These are phyloP conservation scores for Hesperia comma DNA, from an alignment of 2,888 invertebrate genomes.

Conservation along the genomic window DNA sequence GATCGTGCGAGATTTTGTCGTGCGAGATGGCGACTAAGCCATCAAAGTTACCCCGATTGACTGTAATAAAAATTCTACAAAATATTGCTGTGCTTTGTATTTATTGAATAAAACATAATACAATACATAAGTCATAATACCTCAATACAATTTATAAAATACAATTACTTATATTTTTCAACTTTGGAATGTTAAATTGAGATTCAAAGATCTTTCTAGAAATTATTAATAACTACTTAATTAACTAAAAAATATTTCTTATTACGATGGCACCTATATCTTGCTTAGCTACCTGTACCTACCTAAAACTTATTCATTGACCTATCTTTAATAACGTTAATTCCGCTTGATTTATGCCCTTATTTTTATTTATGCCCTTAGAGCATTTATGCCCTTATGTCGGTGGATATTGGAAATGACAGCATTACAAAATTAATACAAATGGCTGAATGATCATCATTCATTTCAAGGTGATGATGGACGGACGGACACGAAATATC, in stretches of 20 bases:
- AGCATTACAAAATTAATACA: slow-evolving; percentile 45
- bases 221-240: too few relatives aligned
- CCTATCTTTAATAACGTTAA: slow-evolving; percentile 3
- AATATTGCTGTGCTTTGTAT: not conserved
- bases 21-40: too few relatives aligned
- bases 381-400: not conserved
- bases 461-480: slow-evolving; percentile 59
- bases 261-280: not conserved
- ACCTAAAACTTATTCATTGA: too few relatives aligned
- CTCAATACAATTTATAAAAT: too few relatives aligned
- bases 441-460: slow-evolving; percentile 46
- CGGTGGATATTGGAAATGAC: not conserved
- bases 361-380: too few relatives aligned
- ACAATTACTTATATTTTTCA: not conserved
- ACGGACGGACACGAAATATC: slow-evolving; percentile 41
- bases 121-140: too few relatives aligned
- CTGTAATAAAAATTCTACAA: too few relatives aligned
- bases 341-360: not conserved
- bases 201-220: not conserved
- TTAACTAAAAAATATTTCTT: too few relatives aligned
- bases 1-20: too few relatives aligned
- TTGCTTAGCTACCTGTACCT: not conserved
- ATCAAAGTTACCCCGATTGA: too few relatives aligned
- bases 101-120: slow-evolving; percentile 1
- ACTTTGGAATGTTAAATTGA: not conserved